Conservation (phyloP, 2,797 vertebrate genomes). For the Macropus fuliginosus region DNA sequence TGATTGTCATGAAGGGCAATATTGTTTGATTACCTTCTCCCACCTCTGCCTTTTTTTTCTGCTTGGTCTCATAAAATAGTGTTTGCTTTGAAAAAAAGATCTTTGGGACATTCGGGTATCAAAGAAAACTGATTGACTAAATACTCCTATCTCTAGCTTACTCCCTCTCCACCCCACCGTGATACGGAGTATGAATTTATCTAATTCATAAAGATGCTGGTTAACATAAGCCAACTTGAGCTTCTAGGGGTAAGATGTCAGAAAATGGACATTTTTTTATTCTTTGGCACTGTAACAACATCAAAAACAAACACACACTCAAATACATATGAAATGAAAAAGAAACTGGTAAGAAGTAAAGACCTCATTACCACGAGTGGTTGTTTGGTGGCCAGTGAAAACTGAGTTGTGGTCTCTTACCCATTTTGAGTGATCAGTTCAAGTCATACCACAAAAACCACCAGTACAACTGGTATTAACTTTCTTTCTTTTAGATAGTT, state of each 20-base stretch:
- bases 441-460: not conserved
- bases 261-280: not conserved
- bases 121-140: not conserved
- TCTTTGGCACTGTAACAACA: conserved; percentile 28
- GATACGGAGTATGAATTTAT: not conserved
- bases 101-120: not conserved
- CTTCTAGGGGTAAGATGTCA: not conserved
- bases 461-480: not conserved
- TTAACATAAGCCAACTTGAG: not conserved
- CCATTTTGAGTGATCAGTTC: not conserved
- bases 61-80: not conserved
- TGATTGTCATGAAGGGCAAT: not conserved
- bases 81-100: not conserved
- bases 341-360: not conserved
- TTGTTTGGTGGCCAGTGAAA: conserved; percentile 17
- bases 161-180: not conserved
- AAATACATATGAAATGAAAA: conserved; percentile 6
- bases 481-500: conserved; percentile 1
- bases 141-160: not conserved
- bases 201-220: not conserved
- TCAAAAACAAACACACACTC: conserved; percentile 3
- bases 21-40: not conserved
- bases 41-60: not conserved
- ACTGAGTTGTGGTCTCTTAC: not conserved
- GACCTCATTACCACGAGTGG: not conserved